Base-by-base conservation (phyloP, 2,113 vertebrate genomes). In the Hippocampus mohnikei region DNA sequence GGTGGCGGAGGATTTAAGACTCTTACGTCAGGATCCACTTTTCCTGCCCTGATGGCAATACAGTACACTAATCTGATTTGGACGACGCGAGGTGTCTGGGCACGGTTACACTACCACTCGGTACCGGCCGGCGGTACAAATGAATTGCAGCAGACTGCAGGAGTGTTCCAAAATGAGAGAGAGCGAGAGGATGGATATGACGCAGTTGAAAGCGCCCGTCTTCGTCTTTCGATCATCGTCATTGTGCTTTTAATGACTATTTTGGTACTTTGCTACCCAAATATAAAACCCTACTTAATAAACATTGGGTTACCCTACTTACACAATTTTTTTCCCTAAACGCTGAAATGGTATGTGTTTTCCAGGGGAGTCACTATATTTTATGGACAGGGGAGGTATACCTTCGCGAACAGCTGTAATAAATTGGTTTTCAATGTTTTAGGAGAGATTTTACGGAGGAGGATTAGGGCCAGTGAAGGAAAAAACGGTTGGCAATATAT, bases 1-100 rank as follows among this genome's bases (percentile, higher is more conserved):
- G 52, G 70, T 13, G 62, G 80, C 42, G 60, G 58, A 40, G 53
- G 69, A 46, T 70, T 75, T 87, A 90, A 90, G 59, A 79, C 77
- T 71, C 73, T 85, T 79, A 92, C 91, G 91, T 93, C 91, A 92
- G 76, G 91, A 90, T 87, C 89, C 88, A 66, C 85, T 88, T 91
- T 80, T 83, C 82, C 73, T 71, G 60, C 72, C 40, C 58, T 60
- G 20, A 60, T 72, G 75, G 44, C 91, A 91, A 93, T 92, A n/a
- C n/a, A n/a, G n/a, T n/a, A 27, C 27, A 27, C 27, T 27, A 90
- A 93, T 91, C 90, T 80, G 87, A 88, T 92, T 89, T 89, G 80
- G 20, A 70, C 29, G 23, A 71, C 68, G 80, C 74, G 77, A 27
- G 53, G 62, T 42, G 63, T 25, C 27, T 20, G 20, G 41, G n/a